phyloP scores from a whole-genome alignment of 2,113 vertebrate species.

The Willisornis vidua region DNA sequence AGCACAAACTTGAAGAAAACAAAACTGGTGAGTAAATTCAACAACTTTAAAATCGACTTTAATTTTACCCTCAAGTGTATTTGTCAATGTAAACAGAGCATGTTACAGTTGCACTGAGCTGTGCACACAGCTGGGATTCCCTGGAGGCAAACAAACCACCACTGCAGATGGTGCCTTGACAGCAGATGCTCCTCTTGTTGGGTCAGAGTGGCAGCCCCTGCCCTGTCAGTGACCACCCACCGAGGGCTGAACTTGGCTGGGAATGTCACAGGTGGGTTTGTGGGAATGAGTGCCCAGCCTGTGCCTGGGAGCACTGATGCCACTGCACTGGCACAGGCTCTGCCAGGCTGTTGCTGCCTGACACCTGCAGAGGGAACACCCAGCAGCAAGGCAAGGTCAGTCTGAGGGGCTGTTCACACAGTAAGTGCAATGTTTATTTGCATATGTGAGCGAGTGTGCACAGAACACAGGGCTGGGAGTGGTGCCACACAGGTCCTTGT shows the following conservation, averaged over 20 bases:
- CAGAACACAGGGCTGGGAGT: background rate
- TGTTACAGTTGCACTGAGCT: constrained; percentile 10
- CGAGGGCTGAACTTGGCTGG: background rate
- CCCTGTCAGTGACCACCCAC: background rate
- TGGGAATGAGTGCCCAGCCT: background rate
- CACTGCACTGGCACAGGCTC: background rate
- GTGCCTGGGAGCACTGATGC: background rate
- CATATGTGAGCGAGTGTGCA: background rate
- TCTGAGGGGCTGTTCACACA: background rate
- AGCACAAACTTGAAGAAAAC: background rate
- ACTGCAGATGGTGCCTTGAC: background rate
- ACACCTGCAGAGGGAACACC: background rate
- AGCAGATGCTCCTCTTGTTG: background rate
- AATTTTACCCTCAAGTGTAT: constrained; percentile 66
- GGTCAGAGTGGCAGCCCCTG: background rate
- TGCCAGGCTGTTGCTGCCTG: background rate
- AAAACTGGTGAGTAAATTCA: background rate
- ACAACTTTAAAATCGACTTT: constrained; percentile 62
- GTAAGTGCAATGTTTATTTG: constrained; percentile 21
- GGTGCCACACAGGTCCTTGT: background rate
- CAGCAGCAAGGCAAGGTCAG: constrained; percentile 35
- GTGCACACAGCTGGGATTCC: background rate
- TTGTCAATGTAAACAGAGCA: constrained; percentile 70
- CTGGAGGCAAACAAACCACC: background rate
- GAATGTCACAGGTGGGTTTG: background rate